Conservation (phyloP, 2,113 vertebrate genomes). For the Podilymbus podiceps region DNA sequence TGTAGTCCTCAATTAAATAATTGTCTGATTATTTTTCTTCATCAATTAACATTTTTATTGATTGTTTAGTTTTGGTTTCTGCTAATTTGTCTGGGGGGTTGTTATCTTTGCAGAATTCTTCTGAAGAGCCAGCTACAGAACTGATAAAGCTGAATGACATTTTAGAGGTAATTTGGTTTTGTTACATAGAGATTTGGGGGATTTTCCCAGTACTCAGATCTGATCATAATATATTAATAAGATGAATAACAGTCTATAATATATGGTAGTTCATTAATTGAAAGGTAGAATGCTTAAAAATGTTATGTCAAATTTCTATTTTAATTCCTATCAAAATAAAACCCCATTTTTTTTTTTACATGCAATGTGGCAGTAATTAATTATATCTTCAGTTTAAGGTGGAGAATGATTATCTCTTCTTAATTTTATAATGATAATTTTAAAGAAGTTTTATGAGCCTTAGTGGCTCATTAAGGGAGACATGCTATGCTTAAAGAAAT, state of each 20-base stretch:
- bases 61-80: neutral
- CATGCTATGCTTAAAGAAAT: neutral
- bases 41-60: neutral
- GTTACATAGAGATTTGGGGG: neutral
- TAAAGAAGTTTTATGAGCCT: neutral
- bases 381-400: neutral
- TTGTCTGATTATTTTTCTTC: neutral
- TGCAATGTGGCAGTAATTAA: neutral
- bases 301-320: neutral
- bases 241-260: neutral
- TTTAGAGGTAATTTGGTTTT: constrained; percentile 72
- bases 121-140: neutral
- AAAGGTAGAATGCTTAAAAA: neutral
- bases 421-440: neutral
- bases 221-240: neutral
- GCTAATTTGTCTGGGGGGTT: neutral
- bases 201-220: neutral
- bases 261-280: neutral
- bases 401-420: neutral
- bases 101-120: constrained; percentile 33
- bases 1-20: neutral
- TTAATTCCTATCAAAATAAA: neutral
- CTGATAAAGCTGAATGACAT: constrained; percentile 65
- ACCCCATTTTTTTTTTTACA: neutral
- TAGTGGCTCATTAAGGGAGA: neutral